Base-by-base conservation (phyloP, 2,888 invertebrate genomes). In the Diogma glabrata region DNA sequence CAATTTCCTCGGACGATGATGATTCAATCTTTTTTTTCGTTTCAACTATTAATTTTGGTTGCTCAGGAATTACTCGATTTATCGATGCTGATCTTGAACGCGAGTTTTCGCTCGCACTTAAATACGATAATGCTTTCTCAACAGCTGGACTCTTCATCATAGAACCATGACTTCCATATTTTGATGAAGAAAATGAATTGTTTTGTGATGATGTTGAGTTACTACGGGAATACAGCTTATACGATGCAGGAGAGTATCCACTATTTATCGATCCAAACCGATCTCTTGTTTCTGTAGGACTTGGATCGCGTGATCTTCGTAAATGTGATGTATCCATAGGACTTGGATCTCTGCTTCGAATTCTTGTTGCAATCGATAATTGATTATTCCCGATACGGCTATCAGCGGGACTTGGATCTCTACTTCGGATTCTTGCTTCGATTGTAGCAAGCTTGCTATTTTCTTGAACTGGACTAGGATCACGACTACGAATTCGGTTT, bases 21-120 rank as follows among this genome's bases (percentile, higher is more conserved):
- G 60, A 59, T 54, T 58, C 57, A 36, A 53, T 54, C 28, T 53
- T 59, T 52, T 62, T 58, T 47, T 59, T 60, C 8, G 51, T 17
- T 56, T 75, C 67, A 54, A 75, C 71, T 16, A 71, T 61, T 3
- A 24, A 7, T 24, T 24, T 24, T 14, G 12, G 12, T 30, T 48
- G 20, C 14, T 48, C 48, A 14, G 19, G 23, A 22, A 33, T 24
- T 14, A 19, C 17, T 9, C 48, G 30, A 14, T 24, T 48, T 20
- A 33, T n/a, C 2, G 48, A 48, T n/a, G 30, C 33, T 12, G 48
- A 19, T 33, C 30, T 19, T 20, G 48, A 30, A 16, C 36, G n/a
- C 3, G 36, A 12, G n/a, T n/a, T n/a, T 14, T 36, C 36, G 14
- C 36, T 36, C 4, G 30, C 48, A 9, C 48, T 30, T 16, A 30